Percentiles rank a stretch among this genome's conserved stretches.
These are phyloP conservation scores for Drosophila engyochracea DNA, from an alignment of 2,888 invertebrate species.

Conservation along the genomic window DNA sequence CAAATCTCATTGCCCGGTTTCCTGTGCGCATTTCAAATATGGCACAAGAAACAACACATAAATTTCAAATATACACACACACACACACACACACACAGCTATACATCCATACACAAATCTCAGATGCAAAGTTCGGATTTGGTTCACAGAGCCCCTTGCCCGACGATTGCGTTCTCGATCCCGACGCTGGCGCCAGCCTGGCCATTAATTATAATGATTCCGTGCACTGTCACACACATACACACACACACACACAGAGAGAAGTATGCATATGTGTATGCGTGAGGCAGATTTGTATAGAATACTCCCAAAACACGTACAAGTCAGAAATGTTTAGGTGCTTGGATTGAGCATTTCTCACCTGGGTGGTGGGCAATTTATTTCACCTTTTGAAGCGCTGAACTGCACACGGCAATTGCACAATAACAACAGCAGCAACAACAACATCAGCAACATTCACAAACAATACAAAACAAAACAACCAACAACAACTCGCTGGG, in stretches of 20 bases:
- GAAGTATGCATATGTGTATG: background rate
- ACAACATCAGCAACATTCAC: constrained; percentile 13
- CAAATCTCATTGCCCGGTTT: constrained; percentile 51
- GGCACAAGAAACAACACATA: constrained; percentile 39
- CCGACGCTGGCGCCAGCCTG: constrained; percentile 71
- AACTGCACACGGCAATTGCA: constrained; percentile 56
- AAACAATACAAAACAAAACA: constrained; percentile 3
- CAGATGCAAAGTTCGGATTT: constrained; percentile 60
- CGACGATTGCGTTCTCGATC: constrained; percentile 12
- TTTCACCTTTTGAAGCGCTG: constrained; percentile 49
- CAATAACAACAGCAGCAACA: constrained; percentile 32
- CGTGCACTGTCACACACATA: constrained; percentile 58
- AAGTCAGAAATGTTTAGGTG: constrained; percentile 51
- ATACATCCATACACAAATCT: constrained; percentile 7
- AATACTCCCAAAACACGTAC: constrained; percentile 46
- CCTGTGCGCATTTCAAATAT: constrained; percentile 57
- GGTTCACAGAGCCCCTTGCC: constrained; percentile 44
- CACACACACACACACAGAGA: constrained; percentile 2
- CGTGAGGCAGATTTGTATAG: constrained; percentile 6
- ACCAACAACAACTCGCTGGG: constrained; percentile 34
- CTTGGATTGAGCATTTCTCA: constrained; percentile 50
- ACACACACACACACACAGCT: background rate
- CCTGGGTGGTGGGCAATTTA: constrained; percentile 71
- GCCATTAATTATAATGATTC: constrained; percentile 75
- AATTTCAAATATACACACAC: constrained; percentile 9